Evolutionary conservation across 1,140 invertebrate genomes (phyloP), one percentile per base, ranked within the genome.

Genomic region (Pseudomyrmex flavicornis): DNA sequence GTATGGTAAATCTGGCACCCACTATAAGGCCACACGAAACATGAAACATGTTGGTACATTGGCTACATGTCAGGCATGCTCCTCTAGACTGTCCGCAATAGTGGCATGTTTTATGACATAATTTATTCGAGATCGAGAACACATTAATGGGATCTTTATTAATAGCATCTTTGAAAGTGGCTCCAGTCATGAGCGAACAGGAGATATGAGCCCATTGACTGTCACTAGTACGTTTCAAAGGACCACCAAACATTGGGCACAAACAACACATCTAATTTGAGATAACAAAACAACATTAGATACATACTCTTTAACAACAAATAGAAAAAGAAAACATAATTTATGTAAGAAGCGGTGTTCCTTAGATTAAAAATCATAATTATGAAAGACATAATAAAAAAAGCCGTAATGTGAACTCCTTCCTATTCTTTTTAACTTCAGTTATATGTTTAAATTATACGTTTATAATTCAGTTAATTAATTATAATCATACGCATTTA

Each of bases 221-320:
- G 75, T 96, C 95, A 54, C 93, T 95, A 9, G 95, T 96, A 22
- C 94, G 91, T 88, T 96, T 96, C 44, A 97, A 88, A 8, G 96
- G 96, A 52, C 96, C 96, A 22, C 96, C 96, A 63, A 95, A 90
- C 89, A 96, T 92, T 20, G 94, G 93, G 90, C 96, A 96, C 63
- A 97, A 86, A 70, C 94, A 94, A 74, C 94, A 95, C 76, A 89
- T 93, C 93, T 95, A 63, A 1, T 66, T 82, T 9, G 1, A 2
- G 15, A 35, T 12, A 82, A 77, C 22, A 59, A 82, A 85, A 26
- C 17, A 35, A 44, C 56, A 87, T 74, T 73, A 58, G 35, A 72
- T 7, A 1, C 15, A 17, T 65, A 12, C 10, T 2, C 17, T 35
- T 35, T 35, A 35, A 35, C 35, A 35, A 35, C 35, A 35, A 35